A percentile compares a stretch with the other conserved stretches of the same genome.
These are phyloP conservation scores for Suricata suricatta DNA, from an alignment of 2,113 vertebrate species.

Conservation along the genomic window DNA sequence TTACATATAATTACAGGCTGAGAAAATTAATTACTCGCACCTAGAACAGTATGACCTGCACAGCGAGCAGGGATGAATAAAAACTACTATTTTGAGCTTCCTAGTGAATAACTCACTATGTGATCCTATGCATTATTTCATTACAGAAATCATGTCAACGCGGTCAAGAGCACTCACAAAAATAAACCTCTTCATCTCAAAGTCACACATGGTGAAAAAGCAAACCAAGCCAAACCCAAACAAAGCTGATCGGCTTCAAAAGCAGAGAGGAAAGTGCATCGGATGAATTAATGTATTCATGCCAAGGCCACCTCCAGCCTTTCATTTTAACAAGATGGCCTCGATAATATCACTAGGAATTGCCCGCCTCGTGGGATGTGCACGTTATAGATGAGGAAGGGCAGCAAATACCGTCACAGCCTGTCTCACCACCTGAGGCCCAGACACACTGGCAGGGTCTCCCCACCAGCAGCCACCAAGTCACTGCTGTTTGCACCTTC, in stretches of 20 bases:
- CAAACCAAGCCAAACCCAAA: neutral
- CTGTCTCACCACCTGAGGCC: rapidly evolving
- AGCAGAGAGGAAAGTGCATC: neutral
- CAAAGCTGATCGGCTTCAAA: neutral
- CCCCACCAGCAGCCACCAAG: rapidly evolving
- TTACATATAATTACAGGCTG: conserved; percentile 68
- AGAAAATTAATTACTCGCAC: conserved; percentile 59
- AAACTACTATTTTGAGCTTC: conserved; percentile 16
- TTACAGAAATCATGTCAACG: neutral
- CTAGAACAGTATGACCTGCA: conserved; percentile 38
- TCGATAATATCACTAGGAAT: rapidly evolving
- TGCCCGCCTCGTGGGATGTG: rapidly evolving
- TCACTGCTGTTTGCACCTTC: neutral
- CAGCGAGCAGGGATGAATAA: neutral
- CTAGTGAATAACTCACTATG: neutral
- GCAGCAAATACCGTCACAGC: rapidly evolving
- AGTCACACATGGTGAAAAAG: neutral
- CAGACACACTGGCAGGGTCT: rapidly evolving
- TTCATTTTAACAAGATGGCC: neutral
- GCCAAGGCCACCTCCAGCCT: no score
- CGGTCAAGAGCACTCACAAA: neutral
- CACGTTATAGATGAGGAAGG: no score
- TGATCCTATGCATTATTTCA: neutral
- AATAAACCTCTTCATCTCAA: neutral
- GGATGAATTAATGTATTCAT: neutral